phyloP scores from a whole-genome alignment of 2,888 invertebrate genomes.

The Calliopum simillimum region DNA sequence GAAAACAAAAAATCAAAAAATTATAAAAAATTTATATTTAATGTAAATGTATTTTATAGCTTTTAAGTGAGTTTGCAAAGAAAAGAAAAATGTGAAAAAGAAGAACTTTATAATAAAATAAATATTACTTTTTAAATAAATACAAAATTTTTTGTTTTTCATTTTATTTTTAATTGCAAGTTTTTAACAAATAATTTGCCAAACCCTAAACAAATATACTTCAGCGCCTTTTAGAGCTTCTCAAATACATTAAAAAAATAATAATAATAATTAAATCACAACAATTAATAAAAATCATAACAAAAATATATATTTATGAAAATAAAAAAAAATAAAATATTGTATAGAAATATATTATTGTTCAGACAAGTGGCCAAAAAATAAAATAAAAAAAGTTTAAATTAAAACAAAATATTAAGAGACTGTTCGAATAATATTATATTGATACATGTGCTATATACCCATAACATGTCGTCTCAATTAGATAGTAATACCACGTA shows the following conservation, averaged over 20 bases:
- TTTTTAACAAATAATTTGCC: slow-evolving; percentile 19
- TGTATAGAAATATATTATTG: slow-evolving; percentile 12
- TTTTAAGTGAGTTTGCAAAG: slow-evolving; percentile 31
- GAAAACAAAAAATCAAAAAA: slow-evolving; percentile 15
- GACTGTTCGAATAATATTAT: too few relatives aligned
- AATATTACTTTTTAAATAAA: background rate
- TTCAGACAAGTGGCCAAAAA: slow-evolving; percentile 2
- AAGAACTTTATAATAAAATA: slow-evolving; percentile 27
- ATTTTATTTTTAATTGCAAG: slow-evolving; percentile 15
- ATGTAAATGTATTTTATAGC: slow-evolving; percentile 39
- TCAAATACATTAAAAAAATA: slow-evolving; percentile 15
- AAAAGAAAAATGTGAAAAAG: slow-evolving; percentile 38
- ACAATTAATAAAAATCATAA: slow-evolving; percentile 10
- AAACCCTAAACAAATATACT: slow-evolving; percentile 20
- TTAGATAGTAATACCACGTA: too few relatives aligned
- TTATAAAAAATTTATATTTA: slow-evolving; percentile 10
- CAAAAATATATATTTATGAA: background rate
- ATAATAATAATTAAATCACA: slow-evolving; percentile 8
- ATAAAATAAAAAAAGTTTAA: background rate
- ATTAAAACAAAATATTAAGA: background rate
- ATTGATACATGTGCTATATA: too few relatives aligned
- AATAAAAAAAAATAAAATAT: too few relatives aligned
- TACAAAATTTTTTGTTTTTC: background rate
- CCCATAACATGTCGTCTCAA: too few relatives aligned
- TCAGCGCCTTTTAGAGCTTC: slow-evolving; percentile 33